These are phyloP conservation scores for Anoplius nigerrimus DNA, from an alignment of 2,888 invertebrate species.

Conservation along the genomic window DNA sequence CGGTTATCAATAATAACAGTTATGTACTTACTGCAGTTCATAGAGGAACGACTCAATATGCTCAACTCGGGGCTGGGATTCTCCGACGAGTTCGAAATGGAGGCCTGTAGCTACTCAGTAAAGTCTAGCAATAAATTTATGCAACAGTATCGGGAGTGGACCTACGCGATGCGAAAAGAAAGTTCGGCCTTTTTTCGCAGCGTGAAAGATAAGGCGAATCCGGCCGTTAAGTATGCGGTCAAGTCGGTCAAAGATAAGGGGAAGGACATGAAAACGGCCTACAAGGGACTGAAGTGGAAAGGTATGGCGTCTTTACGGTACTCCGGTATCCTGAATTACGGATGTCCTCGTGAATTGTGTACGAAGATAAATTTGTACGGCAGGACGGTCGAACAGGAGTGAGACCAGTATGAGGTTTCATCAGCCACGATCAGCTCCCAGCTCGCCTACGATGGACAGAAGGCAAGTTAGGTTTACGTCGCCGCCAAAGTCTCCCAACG, in stretches of 20 bases:
- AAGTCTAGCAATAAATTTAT: conserved; percentile 81
- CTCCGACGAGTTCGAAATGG: conserved; percentile 96
- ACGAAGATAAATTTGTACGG: neutral
- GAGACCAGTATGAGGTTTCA: conserved; percentile 67
- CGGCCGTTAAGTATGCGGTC: conserved; percentile 1
- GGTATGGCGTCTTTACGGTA: conserved; percentile 48
- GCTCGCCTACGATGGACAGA: conserved; percentile 80
- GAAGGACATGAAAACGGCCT: conserved; percentile 86
- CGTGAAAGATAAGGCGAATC: conserved; percentile 89
- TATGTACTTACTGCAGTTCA: conserved; percentile 81
- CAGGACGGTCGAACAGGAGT: conserved; percentile 65
- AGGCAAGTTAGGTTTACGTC: conserved; percentile 74
- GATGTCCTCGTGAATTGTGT: conserved; percentile 60
- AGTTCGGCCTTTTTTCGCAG: conserved; percentile 90
- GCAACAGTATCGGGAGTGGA: conserved; percentile 88
- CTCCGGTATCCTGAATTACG: neutral
- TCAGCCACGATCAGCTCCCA: conserved; percentile 81
- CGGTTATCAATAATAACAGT: neutral
- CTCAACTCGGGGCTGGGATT: conserved; percentile 95
- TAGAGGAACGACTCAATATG: conserved; percentile 94
- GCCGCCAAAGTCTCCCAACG: conserved; percentile 70
- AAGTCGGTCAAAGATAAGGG: conserved; percentile 84
- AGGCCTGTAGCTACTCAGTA: conserved; percentile 84
- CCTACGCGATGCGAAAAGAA: conserved; percentile 85
- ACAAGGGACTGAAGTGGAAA: conserved; percentile 85